phyloP scores from a whole-genome alignment of 1,140 invertebrate species.

The Scaptomyza pallida region DNA sequence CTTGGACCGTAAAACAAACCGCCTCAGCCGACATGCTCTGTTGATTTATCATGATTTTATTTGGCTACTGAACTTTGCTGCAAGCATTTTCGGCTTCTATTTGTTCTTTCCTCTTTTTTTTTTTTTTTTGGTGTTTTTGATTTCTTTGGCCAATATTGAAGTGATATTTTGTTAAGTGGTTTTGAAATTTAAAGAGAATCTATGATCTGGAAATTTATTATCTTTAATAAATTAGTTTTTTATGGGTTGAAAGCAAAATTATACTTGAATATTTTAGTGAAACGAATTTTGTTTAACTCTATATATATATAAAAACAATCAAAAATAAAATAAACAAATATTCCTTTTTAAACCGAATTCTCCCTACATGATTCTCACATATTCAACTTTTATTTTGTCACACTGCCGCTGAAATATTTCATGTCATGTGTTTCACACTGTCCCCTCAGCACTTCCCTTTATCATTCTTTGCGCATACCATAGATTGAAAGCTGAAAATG shows the following conservation, averaged over 20 bases:
- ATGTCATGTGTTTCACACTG: slow-evolving; percentile 5
- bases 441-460: background rate
- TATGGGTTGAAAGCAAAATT: background rate
- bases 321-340: no score
- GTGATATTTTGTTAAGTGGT: slow-evolving; percentile 19
- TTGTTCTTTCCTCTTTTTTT: no score
- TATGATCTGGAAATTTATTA: background rate
- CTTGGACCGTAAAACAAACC: background rate
- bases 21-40: slow-evolving; percentile 33
- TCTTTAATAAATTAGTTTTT: background rate
- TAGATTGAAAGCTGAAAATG: slow-evolving; percentile 48
- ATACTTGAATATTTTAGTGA: no score
- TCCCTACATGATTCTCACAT: background rate
- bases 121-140: no score
- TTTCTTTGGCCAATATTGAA: slow-evolving; percentile 35
- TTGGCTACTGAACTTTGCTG: slow-evolving; percentile 60
- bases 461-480: slow-evolving; percentile 3
- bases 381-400: background rate
- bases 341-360: no score
- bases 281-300: no score
- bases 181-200: slow-evolving; percentile 12
- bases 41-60: slow-evolving; percentile 79
- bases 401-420: slow-evolving; percentile 6
- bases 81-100: slow-evolving; percentile 41
- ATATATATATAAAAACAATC: no score